Percentiles rank a stretch among this genome's conserved stretches.
Evolutionary conservation across 2,888 invertebrate genomes (phyloP).

Genomic region (Argyra leucocephala): DNA sequence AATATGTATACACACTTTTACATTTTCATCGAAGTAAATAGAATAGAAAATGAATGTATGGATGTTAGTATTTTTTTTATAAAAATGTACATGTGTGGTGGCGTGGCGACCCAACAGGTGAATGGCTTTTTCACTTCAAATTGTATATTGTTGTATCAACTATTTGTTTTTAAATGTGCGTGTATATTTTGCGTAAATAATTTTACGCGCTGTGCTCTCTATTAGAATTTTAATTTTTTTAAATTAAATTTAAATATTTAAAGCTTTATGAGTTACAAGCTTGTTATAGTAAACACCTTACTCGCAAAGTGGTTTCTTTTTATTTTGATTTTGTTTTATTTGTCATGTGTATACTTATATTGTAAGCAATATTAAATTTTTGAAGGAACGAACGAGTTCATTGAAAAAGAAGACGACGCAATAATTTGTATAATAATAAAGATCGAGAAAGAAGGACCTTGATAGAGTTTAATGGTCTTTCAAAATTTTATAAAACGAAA

Average conservation of each 20-base stretch:
- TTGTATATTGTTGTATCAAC: no score
- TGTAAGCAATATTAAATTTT: not conserved
- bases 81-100: no score
- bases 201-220: not conserved
- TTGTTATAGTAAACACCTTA: slow-evolving; percentile 3
- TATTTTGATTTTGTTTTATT: not conserved
- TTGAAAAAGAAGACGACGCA: slow-evolving; percentile 1
- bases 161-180: not conserved
- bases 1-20: no score
- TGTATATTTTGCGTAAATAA: not conserved
- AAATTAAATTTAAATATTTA: not conserved
- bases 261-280: not conserved
- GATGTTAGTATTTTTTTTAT: no score
- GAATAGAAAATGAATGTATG: no score
- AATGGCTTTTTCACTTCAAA: not conserved
- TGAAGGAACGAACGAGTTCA: not conserved
- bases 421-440: not conserved
- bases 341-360: not conserved
- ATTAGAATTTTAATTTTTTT: not conserved
- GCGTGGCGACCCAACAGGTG: not conserved
- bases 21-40: no score
- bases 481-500: not conserved
- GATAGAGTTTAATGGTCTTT: slow-evolving; percentile 1
- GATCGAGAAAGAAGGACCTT: not conserved
- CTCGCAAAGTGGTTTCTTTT: not conserved